Evolutionary conservation across 2,888 invertebrate genomes (phyloP), one percentile per base, ranked within the genome.

Genomic region (Plebejus melissa): DNA sequence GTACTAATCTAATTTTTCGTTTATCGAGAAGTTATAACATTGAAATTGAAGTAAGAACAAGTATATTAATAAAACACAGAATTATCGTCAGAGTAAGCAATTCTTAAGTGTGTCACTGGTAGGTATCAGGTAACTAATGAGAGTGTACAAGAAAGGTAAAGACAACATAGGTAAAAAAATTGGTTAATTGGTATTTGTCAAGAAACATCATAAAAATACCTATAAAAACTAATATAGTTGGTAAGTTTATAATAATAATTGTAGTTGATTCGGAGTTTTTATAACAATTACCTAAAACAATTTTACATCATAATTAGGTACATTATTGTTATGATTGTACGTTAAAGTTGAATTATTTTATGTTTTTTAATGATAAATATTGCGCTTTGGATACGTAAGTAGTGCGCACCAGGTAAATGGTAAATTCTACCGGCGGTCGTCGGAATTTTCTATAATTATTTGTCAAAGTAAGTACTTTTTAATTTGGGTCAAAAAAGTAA

Each of bases 321-420:
- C 36, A 70, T 41, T 41, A 69, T 16, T 41, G n/a, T n/a, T 41
- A 54, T 54, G 16, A 54, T 22, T 70, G n/a, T 32, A 32, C 57
- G 22, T 60, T 69, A 38, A 76, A 41, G 75, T 54, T 74, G 50
- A 76, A 54, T 75, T 76, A 72, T 75, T 76, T 77, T 76, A 32
- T 65, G 36, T 74, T 74, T 76, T 75, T 76, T 54, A 74, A 74
- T 76, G 54, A 76, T 72, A 75, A 76, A 75, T 70, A 76, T 70
- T 81, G 85, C 86, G 86, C 85, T 75, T 76, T 82, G 85, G 84
- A 83, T 76, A 83, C 79, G 87, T 88, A 88, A 87, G 88, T 88
- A 87, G 80, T 79, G 88, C 88, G 89, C 89, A 84, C 86, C 89
- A 90, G 90, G 89, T 90, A 88, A 88, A 77, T 75, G 78, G 81